Percentiles rank a stretch among this genome's conserved stretches.
phyloP scores from a whole-genome alignment of 2,888 invertebrate species.

The Autographa pulchrina region DNA sequence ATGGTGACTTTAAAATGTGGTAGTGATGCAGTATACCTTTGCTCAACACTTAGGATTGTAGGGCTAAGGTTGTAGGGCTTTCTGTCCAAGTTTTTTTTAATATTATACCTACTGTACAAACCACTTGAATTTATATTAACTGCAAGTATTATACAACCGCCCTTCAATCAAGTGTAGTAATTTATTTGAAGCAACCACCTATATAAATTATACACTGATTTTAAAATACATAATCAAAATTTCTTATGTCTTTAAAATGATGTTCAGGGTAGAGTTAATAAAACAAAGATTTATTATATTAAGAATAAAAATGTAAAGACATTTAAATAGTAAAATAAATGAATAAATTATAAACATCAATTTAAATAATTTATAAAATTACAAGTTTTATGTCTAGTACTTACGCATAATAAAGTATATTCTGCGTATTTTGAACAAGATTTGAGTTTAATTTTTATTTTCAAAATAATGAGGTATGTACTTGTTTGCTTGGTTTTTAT shows the following conservation, averaged over 20 bases:
- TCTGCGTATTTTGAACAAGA: background rate
- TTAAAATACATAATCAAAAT: background rate
- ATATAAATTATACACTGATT: background rate
- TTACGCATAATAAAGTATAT: background rate
- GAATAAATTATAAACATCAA: background rate
- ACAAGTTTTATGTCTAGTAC: conserved; percentile 7
- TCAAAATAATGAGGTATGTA: background rate
- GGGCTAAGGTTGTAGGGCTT: no score
- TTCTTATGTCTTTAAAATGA: conserved; percentile 5
- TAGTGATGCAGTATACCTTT: background rate
- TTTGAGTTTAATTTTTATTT: background rate
- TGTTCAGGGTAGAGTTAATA: conserved; percentile 10
- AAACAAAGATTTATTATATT: conserved; percentile 9
- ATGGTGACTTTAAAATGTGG: background rate
- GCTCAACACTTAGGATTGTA: background rate
- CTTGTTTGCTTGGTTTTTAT: background rate
- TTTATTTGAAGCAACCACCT: background rate
- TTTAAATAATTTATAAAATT: conserved; percentile 6
- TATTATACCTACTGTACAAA: no score
- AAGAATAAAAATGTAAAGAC: background rate
- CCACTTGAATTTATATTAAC: no score
- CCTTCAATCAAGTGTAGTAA: no score
- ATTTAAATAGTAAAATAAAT: conserved; percentile 3
- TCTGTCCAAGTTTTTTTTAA: no score
- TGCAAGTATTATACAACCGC: background rate